These are phyloP conservation scores for Silurus lanzhouensis DNA, from an alignment of 2,797 vertebrate species.

Conservation along the genomic window DNA sequence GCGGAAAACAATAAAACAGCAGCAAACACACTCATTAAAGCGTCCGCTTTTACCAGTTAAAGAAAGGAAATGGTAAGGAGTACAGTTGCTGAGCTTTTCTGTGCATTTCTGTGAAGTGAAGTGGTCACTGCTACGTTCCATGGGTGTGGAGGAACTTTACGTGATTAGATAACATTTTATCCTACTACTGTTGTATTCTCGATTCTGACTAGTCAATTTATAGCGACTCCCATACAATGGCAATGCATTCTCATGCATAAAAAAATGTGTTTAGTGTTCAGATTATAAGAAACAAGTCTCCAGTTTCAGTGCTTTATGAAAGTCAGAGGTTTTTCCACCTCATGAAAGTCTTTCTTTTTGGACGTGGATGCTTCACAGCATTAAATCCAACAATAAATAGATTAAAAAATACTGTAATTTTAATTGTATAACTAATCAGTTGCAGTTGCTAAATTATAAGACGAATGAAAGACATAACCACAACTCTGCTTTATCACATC, in stretches of 20 bases:
- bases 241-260: background rate
- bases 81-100: slow-evolving; percentile 2
- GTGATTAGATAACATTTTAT: background rate
- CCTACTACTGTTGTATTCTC: background rate
- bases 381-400: background rate
- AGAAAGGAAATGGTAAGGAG: slow-evolving; percentile 57
- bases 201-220: background rate
- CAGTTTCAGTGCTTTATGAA: background rate
- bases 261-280: background rate
- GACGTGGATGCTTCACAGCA: background rate
- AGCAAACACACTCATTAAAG: slow-evolving; percentile 71
- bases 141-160: background rate
- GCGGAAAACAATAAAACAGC: slow-evolving; percentile 77
- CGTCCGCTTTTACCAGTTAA: slow-evolving; percentile 58
- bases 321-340: slow-evolving; percentile 2
- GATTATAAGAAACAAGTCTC: background rate
- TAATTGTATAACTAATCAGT: background rate
- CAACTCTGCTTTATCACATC: background rate
- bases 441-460: background rate
- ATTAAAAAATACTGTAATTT: background rate
- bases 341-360: background rate
- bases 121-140: background rate
- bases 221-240: too few relatives aligned
- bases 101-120: background rate
- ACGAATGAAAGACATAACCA: background rate